Evolutionary conservation across 2,113 vertebrate genomes (phyloP), one percentile per base, ranked within the genome.

Genomic region (Indri indri): DNA sequence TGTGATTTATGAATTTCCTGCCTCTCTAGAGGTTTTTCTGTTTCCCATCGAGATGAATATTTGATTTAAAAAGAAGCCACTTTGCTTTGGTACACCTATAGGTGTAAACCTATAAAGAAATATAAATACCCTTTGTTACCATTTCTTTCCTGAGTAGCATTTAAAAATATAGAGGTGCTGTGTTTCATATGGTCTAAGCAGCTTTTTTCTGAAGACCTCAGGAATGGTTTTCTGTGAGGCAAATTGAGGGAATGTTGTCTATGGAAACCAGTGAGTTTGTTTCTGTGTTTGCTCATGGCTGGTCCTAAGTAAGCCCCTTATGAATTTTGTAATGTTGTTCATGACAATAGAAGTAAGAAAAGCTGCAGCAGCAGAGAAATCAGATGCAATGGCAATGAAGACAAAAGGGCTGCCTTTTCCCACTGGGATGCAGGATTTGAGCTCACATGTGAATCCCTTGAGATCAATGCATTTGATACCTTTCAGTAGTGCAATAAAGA

Each of bases 101-200:
- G 87, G 34, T 84, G 54, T 84, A 68, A 25, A 83, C 40, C 40
- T 52, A 40, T 57, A 32, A 74, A 76, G 85, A 96, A 65, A 90
- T 16, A 16, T 23, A 79, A 68, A 73, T 83, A 20, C 7, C 6
- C 8, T 79, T 77, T 47, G n/a, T 84, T 80, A 23, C 23, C 82
- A 14, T 94, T 92, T 90, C 45, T 93, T 93, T 90, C 59, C 74
- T 23, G 17, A 90, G 52, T 32, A 82, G 27, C n/a, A 59, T 88
- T 93, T 91, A 34, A 74, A 59, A 91, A 88, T 91, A 32, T 79
- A 54, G 59, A 92, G 37, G 45, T 66, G 8, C 52, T 54, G 12
- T 74, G 23, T 87, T 81, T 81, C 37, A 3, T 59, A 47, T 68
- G 37, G 47, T 30, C n/a, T 57, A 42, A 54, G 25, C 8, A 54